Evolutionary conservation across 1,140 invertebrate species (phyloP).

Genomic region (Dinoponera quadriceps): DNA sequence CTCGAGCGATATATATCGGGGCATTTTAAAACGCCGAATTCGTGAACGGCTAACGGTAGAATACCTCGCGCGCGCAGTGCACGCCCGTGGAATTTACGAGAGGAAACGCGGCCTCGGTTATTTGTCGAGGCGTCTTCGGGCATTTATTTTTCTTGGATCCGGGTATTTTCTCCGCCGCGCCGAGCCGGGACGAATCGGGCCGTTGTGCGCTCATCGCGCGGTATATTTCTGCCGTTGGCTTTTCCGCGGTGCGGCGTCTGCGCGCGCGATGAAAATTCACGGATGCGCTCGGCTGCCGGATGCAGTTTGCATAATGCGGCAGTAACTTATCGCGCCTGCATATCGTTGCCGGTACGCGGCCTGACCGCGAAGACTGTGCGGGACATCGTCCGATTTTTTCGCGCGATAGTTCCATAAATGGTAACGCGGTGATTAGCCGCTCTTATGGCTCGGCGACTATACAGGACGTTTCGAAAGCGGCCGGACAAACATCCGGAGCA

Average conservation of each 20-base stretch:
- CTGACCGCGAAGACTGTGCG: conserved; percentile 58
- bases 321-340: conserved; percentile 59
- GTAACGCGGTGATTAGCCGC: conserved; percentile 48
- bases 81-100: conserved; percentile 55
- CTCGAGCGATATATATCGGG: neutral
- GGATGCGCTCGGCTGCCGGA: conserved; percentile 57
- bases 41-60: conserved; percentile 41
- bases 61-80: conserved; percentile 41
- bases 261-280: conserved; percentile 56
- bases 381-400: conserved; percentile 60
- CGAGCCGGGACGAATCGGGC: neutral
- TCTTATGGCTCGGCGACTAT: conserved; percentile 21
- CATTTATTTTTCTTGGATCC: conserved; percentile 58
- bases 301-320: conserved; percentile 61
- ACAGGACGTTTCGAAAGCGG: neutral
- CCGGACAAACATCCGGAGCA: no score
- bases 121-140: conserved; percentile 48
- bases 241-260: conserved; percentile 39
- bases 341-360: conserved; percentile 57
- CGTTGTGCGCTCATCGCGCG: neutral
- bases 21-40: conserved; percentile 42
- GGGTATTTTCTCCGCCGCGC: conserved; percentile 11
- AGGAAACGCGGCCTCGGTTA: conserved; percentile 47
- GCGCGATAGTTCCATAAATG: conserved; percentile 54
- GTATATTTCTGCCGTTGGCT: conserved; percentile 57